Base-by-base conservation (phyloP, 2,113 vertebrate genomes). In the Poecile atricapillus region DNA sequence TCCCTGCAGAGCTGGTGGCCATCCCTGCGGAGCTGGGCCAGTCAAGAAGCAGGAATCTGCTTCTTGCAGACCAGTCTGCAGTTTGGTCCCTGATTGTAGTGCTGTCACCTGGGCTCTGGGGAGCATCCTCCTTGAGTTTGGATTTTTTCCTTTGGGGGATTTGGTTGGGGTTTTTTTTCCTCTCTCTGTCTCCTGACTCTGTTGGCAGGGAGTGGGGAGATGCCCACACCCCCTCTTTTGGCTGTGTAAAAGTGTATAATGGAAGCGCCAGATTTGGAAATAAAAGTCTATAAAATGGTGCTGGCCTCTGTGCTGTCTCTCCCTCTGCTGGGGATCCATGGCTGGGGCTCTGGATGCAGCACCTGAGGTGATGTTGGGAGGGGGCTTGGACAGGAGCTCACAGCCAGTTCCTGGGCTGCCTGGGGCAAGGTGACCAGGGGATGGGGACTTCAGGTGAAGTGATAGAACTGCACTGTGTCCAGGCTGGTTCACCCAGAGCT, bases 221-320 rank as follows among this genome's bases (percentile, higher is more conserved):
- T 87, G 75, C 50, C 46, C 15, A 4, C 4, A 4, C 14, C 25
- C 28, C 28, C 21, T 10, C 11, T 90, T 89, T 64, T 2, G 49
- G 96, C 97, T 96, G 94, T 98, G 97, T 98, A 98, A 97, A 97
- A 97, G 97, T 97, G 98, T 98, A 97, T 93, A 95, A 98, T 97
- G 97, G 97, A 98, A 97, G 96, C 95, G 18, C 97, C 97, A 97
- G 97, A 97, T 98, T 98, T 98, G 98, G 95, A 98, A 98, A 98
- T 98, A 98, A 98, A 98, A 96, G 96, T 97, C 96, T 98, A 97
- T 97, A 96, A 98, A 98, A 97, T 18, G 31, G 43, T 83, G 22
- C 22, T 83, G 65, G 87, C 22, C 24, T 90, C 65, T 71, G 37
- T 58, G 28, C 46, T 0, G 0, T 87, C 44, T 91, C 35, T 96